Evolutionary conservation across 1,140 invertebrate genomes (phyloP).

Genomic region (Drosophila cardini): DNA sequence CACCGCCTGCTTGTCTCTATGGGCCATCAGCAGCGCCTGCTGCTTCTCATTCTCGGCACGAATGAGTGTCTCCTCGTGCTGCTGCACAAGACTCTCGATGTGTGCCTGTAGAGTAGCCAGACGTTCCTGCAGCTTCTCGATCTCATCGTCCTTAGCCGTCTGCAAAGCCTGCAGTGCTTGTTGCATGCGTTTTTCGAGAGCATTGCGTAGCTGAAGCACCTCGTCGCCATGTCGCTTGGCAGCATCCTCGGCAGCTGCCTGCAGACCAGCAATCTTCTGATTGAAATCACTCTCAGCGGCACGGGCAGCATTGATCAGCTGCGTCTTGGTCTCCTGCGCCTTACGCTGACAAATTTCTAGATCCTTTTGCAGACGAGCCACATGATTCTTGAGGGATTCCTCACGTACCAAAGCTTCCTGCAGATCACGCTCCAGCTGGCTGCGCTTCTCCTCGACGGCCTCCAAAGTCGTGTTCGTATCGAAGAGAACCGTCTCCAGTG

Average conservation of each 20-base stretch:
- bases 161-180: constrained; percentile 89
- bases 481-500: constrained; percentile 92
- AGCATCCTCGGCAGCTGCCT: constrained; percentile 90
- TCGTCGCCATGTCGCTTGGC: constrained; percentile 91
- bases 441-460: constrained; percentile 88
- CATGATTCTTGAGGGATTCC: constrained; percentile 90
- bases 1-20: constrained; percentile 93
- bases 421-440: constrained; percentile 90
- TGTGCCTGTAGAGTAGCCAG: constrained; percentile 90
- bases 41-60: constrained; percentile 95
- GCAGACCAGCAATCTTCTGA: constrained; percentile 89
- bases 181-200: constrained; percentile 90
- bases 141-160: constrained; percentile 91
- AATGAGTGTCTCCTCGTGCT: constrained; percentile 93
- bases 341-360: constrained; percentile 91
- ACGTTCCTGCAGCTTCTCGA: constrained; percentile 89
- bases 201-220: constrained; percentile 89
- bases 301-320: constrained; percentile 89
- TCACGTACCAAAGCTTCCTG: constrained; percentile 91
- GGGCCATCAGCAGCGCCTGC: constrained; percentile 93
- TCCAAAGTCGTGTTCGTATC: constrained; percentile 92
- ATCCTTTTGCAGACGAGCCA: constrained; percentile 89
- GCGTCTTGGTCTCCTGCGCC: constrained; percentile 89
- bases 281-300: constrained; percentile 92
- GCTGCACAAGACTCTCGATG: constrained; percentile 91